Percentiles rank a stretch among this genome's conserved stretches.
Conservation (phyloP, 2,888 invertebrate species). For the Crioceris asparagi region DNA sequence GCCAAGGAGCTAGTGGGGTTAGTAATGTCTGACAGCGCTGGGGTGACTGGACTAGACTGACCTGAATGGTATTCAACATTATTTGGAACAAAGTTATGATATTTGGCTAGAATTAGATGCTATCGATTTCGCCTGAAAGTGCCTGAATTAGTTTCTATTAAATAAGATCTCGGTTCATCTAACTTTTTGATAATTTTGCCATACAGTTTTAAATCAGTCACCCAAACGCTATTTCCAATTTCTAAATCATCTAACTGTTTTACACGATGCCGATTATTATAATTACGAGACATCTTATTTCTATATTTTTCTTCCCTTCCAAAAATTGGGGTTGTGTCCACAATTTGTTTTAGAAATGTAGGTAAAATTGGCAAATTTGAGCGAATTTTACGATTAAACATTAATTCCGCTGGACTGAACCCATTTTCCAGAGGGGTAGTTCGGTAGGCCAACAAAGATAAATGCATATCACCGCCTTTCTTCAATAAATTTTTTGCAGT, state of each 20-base stretch:
- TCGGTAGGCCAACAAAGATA: constrained; percentile 9
- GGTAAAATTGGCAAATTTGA: constrained; percentile 3
- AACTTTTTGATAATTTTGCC: constrained; percentile 5
- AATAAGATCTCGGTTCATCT: constrained; percentile 10
- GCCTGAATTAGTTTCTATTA: constrained; percentile 7
- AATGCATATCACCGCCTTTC: constrained; percentile 9
- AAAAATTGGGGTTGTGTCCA: neutral
- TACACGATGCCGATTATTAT: constrained; percentile 6
- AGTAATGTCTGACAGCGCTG: neutral
- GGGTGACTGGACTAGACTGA: neutral
- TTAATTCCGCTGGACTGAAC: constrained; percentile 35
- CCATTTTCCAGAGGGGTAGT: constrained; percentile 10
- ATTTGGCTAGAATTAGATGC: constrained; percentile 7
- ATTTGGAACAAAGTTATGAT: constrained; percentile 4
- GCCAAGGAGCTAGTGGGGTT: too few relatives aligned
- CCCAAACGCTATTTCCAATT: constrained; percentile 7
- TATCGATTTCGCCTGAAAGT: constrained; percentile 8
- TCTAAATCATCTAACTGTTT: constrained; percentile 5
- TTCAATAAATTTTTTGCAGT: constrained; percentile 8
- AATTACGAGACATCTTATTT: neutral
- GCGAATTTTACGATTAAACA: constrained; percentile 3
- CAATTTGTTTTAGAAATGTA: neutral
- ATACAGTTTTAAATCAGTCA: constrained; percentile 7
- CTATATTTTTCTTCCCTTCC: constrained; percentile 3
- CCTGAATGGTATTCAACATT: too few relatives aligned